Evolutionary conservation across 1,140 invertebrate genomes (phyloP), one percentile per base, ranked within the genome.

Genomic region (Mesaphorura yosii): DNA sequence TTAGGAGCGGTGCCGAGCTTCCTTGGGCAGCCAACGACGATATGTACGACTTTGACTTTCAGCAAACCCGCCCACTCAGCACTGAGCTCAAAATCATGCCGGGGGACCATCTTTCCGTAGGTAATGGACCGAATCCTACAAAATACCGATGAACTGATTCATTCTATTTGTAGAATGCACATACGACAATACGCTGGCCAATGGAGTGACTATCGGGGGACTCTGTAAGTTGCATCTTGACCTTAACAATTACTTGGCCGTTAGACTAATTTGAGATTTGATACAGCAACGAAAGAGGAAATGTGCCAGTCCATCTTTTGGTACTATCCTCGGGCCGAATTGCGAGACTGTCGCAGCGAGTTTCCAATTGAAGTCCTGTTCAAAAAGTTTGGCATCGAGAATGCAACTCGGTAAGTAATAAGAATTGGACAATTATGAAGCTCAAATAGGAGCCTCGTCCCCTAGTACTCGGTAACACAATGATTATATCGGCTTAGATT

Each of bases 31-130:
- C 75, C 49, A 73, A 73, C 42, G 80, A 82, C 65, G 73, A 75
- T 62, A 80, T 78, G 67, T 77, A 81, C 62, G 77, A 82, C 67
- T 74, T 78, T 15, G 75, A 75, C 64, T 81, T 81, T 72, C 79
- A 81, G 64, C 78, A 81, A 61, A 80, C 79, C 67, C 67, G 79
- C 58, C 73, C 70, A 62, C 66, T 82, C 22, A 72, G 73, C 55
- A 69, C 72, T 54, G 76, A 77, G 14, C 75, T 75, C 14, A 29
- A 45, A 7, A 4, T 54, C 17, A 6, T 48, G 19, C 52, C 52
- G 7, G 52, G 52, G 20, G 52, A 54, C 22, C 52, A 54, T 6
- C 6, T 54, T 10, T 22, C 51, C 23, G 23, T 22, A n/a, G 53
- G 51, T 52, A 17, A 12, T 12, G 12, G 12, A 37, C 12, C 12